A percentile compares a stretch with the other conserved stretches of the same genome.
Conservation (phyloP, 1,140 invertebrate species). For the Andricus grossulariae region DNA sequence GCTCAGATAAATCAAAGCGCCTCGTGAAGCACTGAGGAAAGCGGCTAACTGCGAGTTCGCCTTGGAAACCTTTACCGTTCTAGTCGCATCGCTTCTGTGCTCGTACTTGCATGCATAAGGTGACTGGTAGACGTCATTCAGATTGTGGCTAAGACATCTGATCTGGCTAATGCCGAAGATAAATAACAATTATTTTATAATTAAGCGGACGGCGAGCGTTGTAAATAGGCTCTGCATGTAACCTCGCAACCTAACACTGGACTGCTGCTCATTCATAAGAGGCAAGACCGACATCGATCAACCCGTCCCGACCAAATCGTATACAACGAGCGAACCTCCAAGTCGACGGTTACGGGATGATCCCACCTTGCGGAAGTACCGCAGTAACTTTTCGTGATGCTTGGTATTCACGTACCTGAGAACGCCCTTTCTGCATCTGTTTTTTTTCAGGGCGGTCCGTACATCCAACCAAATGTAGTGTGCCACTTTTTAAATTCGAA, state of each 20-base stretch:
- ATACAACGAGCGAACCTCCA: constrained; percentile 37
- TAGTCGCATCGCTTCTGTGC: not conserved
- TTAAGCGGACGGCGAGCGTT: constrained; percentile 54
- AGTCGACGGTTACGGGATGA: not conserved
- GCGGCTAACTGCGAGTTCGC: not conserved
- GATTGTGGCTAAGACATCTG: constrained; percentile 46
- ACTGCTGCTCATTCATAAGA: constrained; percentile 61
- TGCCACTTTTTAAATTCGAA: too few relatives aligned
- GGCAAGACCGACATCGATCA: constrained; percentile 62
- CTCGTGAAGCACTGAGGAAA: not conserved
- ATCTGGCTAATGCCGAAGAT: constrained; percentile 58
- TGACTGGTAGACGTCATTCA: not conserved
- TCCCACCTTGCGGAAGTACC: not conserved
- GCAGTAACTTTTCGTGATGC: not conserved
- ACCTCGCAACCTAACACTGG: constrained; percentile 59
- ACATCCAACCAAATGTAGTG: too few relatives aligned
- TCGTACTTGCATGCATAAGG: not conserved
- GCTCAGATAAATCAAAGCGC: constrained; percentile 3
- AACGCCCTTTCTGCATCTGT: constrained; percentile 18
- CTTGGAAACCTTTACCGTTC: not conserved
- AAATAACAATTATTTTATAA: constrained; percentile 71
- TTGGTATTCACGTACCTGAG: constrained; percentile 42
- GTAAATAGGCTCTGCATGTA: constrained; percentile 47
- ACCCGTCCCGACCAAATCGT: constrained; percentile 41
- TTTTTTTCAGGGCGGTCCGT: too few relatives aligned